phyloP scores from a whole-genome alignment of 2,888 invertebrate species.

The Chrysolina oricalcia region DNA sequence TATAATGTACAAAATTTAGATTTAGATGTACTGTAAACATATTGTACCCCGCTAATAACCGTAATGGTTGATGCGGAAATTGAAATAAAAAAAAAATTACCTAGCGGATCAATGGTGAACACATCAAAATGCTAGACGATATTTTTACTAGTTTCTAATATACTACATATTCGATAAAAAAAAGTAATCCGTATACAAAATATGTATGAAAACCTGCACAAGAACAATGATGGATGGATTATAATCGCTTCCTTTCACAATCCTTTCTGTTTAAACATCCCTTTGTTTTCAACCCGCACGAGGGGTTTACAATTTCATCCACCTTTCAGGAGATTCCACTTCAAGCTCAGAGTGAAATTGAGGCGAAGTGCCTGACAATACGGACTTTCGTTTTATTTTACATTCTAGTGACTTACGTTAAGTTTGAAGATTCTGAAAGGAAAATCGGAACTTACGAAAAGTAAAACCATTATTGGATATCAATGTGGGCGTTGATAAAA shows the following conservation, averaged over 20 bases:
- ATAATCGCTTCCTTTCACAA: not conserved
- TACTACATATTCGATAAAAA: not conserved
- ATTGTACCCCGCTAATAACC: too few species aligned
- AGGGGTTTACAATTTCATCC: conserved; percentile 5
- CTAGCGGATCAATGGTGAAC: not conserved
- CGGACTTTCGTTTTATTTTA: not conserved
- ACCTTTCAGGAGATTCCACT: not conserved
- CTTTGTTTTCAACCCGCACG: not conserved
- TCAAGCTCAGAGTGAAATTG: conserved; percentile 1
- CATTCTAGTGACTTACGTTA: not conserved
- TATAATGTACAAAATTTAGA: too few species aligned
- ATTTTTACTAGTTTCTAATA: too few species aligned
- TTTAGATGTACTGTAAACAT: too few species aligned
- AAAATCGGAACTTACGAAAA: too few species aligned
- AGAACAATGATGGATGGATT: not conserved
- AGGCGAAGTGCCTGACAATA: not conserved
- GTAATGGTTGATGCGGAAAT: too few species aligned
- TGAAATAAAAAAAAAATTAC: too few species aligned
- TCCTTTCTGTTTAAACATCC: not conserved
- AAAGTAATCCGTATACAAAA: not conserved
- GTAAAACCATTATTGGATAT: too few species aligned
- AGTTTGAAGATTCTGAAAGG: not conserved
- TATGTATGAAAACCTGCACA: not conserved
- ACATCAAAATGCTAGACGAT: not conserved
- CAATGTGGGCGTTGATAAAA: not conserved